Evolutionary conservation across 1,140 invertebrate genomes (phyloP).

Genomic region (Scaptomyza montana): DNA sequence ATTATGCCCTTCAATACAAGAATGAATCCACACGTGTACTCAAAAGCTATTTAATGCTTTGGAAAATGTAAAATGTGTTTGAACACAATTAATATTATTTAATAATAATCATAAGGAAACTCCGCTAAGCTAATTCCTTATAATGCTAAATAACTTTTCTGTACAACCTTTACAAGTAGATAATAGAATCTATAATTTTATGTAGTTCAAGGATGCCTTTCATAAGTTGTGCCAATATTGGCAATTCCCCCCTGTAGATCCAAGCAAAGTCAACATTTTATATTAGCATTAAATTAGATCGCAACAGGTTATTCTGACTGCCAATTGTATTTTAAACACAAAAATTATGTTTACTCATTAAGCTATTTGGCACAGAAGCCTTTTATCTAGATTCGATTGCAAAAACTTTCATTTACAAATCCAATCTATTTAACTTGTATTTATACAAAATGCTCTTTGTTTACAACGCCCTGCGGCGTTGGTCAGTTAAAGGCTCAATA

Average conservation of each 20-base stretch:
- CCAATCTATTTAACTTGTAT: constrained; percentile 27
- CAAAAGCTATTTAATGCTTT: too few relatives aligned
- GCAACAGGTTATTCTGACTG: constrained; percentile 12
- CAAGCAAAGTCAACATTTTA: background rate
- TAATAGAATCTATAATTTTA: too few relatives aligned
- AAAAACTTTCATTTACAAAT: constrained; percentile 21
- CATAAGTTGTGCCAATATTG: background rate
- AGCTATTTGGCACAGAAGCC: constrained; percentile 12
- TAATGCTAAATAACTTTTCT: too few relatives aligned
- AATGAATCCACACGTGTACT: too few relatives aligned
- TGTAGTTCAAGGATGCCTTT: background rate
- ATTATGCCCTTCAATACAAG: too few relatives aligned
- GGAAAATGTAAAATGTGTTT: background rate
- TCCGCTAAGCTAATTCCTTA: too few relatives aligned
- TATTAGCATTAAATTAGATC: constrained; percentile 4
- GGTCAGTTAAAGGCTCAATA: constrained; percentile 38
- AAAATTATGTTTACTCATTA: constrained; percentile 6
- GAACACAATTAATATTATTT: too few relatives aligned
- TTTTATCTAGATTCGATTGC: constrained; percentile 17
- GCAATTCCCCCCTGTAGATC: background rate
- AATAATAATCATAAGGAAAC: too few relatives aligned
- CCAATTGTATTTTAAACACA: background rate
- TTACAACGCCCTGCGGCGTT: constrained; percentile 20
- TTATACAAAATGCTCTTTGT: constrained; percentile 36
- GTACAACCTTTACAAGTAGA: too few relatives aligned